Base-by-base conservation (phyloP, 1,140 invertebrate genomes). In the Drosophila persimilis region DNA sequence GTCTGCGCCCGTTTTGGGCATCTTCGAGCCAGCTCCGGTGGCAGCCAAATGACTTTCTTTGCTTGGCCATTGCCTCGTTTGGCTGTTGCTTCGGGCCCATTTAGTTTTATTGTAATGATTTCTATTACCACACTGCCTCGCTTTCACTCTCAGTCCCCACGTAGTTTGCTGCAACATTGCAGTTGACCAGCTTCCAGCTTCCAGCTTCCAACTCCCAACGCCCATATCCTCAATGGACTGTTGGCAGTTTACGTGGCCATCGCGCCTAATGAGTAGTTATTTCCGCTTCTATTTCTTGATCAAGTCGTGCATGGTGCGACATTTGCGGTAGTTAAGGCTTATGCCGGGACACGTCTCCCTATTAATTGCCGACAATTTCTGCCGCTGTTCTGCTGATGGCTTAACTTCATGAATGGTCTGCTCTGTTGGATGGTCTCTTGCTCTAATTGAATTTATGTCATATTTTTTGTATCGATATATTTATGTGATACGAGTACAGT, bases 101-200 rank as follows among this genome's bases (percentile, higher is more conserved):
- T 86, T 88, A 50, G 83, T 86, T 86, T 86, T 86, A 86, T 86
- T 86, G 83, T 86, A 83, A 86, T 88, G 83, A 88, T 88, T 86
- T 86, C 83, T 88, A 86, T 88, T 88, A 75, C 84, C 84, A 66
- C 74, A 77, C 69, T 61, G 54, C 47, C 41, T 45, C 39, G 3
- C 3, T 35, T 9, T 43, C 9, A 13, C 9, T 39, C 35, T 9
- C 31, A 9, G 31, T 35, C 31, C 31, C 31, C 31, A 13, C 55
- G 39, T 53, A 52, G 58, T 76, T 70, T 67, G 64, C 41, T 67
- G 81, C 74, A 61, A 59, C 69, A 26, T 70, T 80, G 78, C 77
- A 75, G 73, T 74, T 86, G 59, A 39, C 24, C 24, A 24, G 24
- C 22, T 24, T 24, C 22, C 17, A 17, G 17, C 20, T 20, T 20